Conservation (phyloP, 2,113 vertebrate genomes). For the Phaethornis superciliosus region DNA sequence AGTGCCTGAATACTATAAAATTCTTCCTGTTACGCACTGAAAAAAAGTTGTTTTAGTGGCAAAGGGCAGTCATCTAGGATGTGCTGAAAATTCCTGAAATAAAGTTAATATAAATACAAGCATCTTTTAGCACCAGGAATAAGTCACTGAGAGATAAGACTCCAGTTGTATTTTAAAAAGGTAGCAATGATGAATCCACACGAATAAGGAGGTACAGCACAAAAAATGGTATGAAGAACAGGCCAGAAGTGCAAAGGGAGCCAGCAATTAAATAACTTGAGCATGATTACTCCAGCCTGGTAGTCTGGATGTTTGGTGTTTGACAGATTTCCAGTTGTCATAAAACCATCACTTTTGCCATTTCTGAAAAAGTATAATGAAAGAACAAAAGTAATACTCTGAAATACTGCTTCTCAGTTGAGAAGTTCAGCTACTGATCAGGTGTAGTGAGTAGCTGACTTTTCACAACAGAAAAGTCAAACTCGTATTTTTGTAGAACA, state of each 20-base stretch:
- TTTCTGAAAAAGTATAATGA: slow-evolving; percentile 6
- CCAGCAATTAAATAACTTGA: not conserved
- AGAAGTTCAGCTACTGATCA: slow-evolving; percentile 1
- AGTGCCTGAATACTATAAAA: slow-evolving; percentile 45
- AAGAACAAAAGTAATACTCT: slow-evolving; percentile 4
- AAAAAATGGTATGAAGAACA: not conserved
- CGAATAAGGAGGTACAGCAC: not conserved
- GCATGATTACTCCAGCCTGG: not conserved
- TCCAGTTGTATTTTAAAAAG: not conserved
- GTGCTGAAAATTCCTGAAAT: not conserved
- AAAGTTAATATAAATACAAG: not conserved
- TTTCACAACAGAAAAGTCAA: not conserved
- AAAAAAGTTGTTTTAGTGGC: not conserved
- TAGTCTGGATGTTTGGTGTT: not conserved
- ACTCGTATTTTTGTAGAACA: slow-evolving; percentile 17
- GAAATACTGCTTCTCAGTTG: not conserved
- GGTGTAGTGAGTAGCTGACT: slow-evolving; percentile 16
- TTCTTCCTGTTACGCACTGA: slow-evolving; percentile 9
- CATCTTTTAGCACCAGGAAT: not conserved
- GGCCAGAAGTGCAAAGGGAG: not conserved
- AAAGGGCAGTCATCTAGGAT: not conserved
- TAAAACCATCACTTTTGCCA: not conserved
- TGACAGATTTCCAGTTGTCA: not conserved
- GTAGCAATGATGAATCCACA: not conserved
- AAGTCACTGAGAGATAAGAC: not conserved